Evolutionary conservation across 1,140 invertebrate genomes (phyloP).

Genomic region (Saccostrea echinata): DNA sequence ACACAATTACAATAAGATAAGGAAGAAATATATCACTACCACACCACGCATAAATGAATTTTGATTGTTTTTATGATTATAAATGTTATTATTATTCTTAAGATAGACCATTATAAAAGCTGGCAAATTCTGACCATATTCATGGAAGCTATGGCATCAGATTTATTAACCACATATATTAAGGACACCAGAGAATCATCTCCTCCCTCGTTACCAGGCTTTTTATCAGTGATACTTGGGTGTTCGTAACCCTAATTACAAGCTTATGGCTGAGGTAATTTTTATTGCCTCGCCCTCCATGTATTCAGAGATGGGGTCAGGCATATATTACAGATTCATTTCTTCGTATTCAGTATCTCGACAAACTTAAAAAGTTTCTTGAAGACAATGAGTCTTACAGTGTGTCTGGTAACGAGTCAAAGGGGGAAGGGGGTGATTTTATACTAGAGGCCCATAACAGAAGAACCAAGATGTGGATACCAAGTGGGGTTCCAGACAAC

Average conservation of each 20-base stretch:
- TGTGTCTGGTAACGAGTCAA: background rate
- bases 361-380: background rate
- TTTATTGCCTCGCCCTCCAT: slow-evolving; percentile 16
- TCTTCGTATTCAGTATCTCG: background rate
- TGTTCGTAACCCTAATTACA: slow-evolving; percentile 30
- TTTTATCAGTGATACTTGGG: background rate
- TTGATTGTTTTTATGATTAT: too few relatives aligned
- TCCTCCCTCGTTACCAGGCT: background rate
- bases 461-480: slow-evolving; percentile 40
- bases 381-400: slow-evolving; percentile 36
- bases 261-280: background rate
- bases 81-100: background rate
- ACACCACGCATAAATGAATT: background rate
- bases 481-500: slow-evolving; percentile 33
- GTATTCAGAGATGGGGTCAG: slow-evolving; percentile 38
- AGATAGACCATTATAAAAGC: slow-evolving; percentile 14
- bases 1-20: background rate
- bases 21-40: background rate
- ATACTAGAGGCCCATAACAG: slow-evolving; percentile 29
- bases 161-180: background rate
- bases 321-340: slow-evolving; percentile 17
- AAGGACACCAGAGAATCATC: background rate
- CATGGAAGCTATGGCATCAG: background rate
- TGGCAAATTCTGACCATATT: slow-evolving; percentile 36
- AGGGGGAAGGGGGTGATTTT: slow-evolving; percentile 50